Conservation (phyloP, 2,888 invertebrate genomes). For the Acrocyrtus sp. region DNA sequence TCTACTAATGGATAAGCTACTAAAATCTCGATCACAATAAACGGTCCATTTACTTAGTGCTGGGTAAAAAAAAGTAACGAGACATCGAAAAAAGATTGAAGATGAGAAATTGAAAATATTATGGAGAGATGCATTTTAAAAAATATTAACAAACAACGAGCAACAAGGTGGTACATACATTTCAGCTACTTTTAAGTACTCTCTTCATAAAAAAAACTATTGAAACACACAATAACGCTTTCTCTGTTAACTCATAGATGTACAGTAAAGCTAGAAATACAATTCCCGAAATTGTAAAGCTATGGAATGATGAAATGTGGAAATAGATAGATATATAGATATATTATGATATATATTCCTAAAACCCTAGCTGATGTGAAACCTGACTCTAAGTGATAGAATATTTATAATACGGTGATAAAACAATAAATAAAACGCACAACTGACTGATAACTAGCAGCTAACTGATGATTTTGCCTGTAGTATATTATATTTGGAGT, state of each 20-base stretch:
- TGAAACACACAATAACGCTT: conserved; percentile 12
- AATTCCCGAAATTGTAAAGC: neutral
- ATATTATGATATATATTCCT: neutral
- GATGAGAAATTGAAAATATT: too few relatives aligned
- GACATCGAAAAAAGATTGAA: too few relatives aligned
- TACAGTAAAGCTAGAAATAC: neutral
- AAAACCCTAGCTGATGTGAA: neutral
- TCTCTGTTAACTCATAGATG: neutral
- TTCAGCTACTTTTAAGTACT: neutral
- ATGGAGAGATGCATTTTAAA: too few relatives aligned
- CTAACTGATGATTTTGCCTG: too few relatives aligned
- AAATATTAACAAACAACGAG: too few relatives aligned
- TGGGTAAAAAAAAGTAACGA: too few relatives aligned
- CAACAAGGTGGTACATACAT: neutral
- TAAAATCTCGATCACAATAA: too few relatives aligned
- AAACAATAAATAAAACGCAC: conserved; percentile 35
- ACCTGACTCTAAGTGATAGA: conserved; percentile 4
- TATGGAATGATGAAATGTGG: neutral
- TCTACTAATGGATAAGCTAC: too few relatives aligned
- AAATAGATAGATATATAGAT: too few relatives aligned
- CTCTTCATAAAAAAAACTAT: too few relatives aligned
- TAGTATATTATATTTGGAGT: too few relatives aligned
- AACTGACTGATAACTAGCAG: conserved; percentile 7
- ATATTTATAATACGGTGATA: conserved; percentile 19
- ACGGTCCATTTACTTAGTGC: too few relatives aligned